Evolutionary conservation across 2,888 invertebrate genomes (phyloP).

Genomic region (Odontothrips loti): DNA sequence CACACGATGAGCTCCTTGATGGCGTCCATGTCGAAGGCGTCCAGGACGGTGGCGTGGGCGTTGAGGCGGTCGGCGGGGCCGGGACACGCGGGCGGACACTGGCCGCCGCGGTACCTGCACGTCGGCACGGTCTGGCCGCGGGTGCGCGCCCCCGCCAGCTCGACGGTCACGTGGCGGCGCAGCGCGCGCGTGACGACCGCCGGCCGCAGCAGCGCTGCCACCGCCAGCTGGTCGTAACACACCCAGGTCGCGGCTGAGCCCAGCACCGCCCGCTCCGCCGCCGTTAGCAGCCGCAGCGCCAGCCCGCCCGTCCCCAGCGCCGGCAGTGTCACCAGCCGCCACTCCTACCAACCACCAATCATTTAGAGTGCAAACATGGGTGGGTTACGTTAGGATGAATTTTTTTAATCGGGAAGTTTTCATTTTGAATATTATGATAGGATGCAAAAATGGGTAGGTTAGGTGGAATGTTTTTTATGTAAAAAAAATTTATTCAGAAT

Average conservation of each 20-base stretch:
- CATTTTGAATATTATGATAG: too few relatives aligned
- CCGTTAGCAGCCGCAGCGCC: constrained; percentile 4
- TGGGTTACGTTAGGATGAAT: too few relatives aligned
- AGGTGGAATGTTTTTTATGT: too few relatives aligned
- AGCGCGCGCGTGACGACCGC: background rate
- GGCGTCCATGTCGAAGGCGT: background rate
- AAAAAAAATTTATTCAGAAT: too few relatives aligned
- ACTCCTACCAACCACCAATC: too few relatives aligned
- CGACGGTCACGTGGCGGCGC: background rate
- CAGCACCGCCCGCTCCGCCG: background rate
- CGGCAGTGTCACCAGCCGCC: background rate
- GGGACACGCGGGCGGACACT: background rate
- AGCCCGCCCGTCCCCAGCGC: background rate
- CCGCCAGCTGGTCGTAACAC: background rate
- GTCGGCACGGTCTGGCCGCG: background rate
- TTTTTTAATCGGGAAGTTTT: too few relatives aligned
- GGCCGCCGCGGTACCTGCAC: background rate
- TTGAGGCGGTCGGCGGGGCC: background rate
- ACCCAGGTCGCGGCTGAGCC: background rate
- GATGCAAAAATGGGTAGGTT: too few relatives aligned
- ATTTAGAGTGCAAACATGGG: too few relatives aligned
- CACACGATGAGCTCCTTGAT: background rate
- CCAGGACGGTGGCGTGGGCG: background rate
- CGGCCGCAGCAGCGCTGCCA: constrained; percentile 1
- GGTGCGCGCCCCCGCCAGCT: background rate